These are phyloP conservation scores for Xiphophorus maculatus DNA, from an alignment of 2,113 vertebrate genomes.

Conservation along the genomic window DNA sequence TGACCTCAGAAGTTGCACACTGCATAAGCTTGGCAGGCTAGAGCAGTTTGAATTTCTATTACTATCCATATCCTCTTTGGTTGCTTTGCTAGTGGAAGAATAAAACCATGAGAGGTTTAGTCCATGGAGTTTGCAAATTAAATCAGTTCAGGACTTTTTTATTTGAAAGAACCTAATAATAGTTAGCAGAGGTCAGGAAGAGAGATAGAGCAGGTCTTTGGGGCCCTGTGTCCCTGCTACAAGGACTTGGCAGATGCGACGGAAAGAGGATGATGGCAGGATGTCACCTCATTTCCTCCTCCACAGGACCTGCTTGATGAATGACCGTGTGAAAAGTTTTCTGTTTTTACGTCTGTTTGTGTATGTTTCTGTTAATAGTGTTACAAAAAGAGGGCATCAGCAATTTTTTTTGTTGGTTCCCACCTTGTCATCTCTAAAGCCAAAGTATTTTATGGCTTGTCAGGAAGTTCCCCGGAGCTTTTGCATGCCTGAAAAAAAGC, in stretches of 20 bases:
- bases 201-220: slow-evolving; percentile 36
- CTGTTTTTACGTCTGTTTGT: slow-evolving; percentile 16
- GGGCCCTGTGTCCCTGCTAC: slow-evolving; percentile 33
- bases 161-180: slow-evolving; percentile 1
- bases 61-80: background rate
- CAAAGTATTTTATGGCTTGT: slow-evolving; percentile 55
- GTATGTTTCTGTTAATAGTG: slow-evolving; percentile 18
- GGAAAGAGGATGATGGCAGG: slow-evolving; percentile 61
- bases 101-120: slow-evolving; percentile 1
- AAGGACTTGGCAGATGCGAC: slow-evolving; percentile 56
- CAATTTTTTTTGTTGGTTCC: background rate
- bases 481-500: slow-evolving; percentile 40
- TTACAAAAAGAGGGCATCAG: slow-evolving; percentile 23
- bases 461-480: slow-evolving; percentile 58
- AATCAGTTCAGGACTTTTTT: background rate
- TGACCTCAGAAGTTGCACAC: background rate
- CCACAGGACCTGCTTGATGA: slow-evolving; percentile 53
- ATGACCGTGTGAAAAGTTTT: slow-evolving; percentile 59
- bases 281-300: slow-evolving; percentile 67
- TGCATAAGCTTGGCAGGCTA: background rate
- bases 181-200: slow-evolving; percentile 27
- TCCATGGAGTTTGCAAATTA: background rate
- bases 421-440: slow-evolving; percentile 51
- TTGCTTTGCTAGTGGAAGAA: background rate
- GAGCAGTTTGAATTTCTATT: background rate